These are phyloP conservation scores for Scaptodrosophila latifasciaeformis DNA, from an alignment of 2,888 invertebrate genomes.

Conservation along the genomic window DNA sequence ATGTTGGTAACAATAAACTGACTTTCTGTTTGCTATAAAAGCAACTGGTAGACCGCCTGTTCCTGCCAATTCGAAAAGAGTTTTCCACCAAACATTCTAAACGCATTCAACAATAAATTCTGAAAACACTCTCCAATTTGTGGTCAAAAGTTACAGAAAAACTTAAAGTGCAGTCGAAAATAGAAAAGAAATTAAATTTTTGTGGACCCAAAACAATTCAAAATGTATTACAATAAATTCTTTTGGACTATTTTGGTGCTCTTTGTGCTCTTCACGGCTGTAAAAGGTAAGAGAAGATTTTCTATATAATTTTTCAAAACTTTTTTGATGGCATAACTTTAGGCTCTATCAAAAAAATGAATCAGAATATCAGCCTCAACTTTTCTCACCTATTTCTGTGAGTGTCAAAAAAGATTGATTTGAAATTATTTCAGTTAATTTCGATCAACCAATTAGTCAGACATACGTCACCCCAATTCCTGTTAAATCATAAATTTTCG, in stretches of 20 bases:
- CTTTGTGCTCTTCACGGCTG: constrained; percentile 49
- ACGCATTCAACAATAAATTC: neutral
- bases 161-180: constrained; percentile 1
- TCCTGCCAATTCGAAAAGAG: constrained; percentile 54
- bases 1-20: constrained; percentile 8
- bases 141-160: neutral
- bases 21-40: constrained; percentile 62
- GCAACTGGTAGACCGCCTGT: constrained; percentile 56
- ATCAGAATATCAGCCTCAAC: too few relatives aligned
- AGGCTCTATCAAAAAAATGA: neutral
- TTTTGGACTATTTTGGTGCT: constrained; percentile 47
- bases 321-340: neutral
- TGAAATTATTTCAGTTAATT: too few relatives aligned
- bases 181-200: neutral
- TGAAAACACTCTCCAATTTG: neutral
- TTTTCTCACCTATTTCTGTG: too few relatives aligned
- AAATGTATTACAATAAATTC: constrained; percentile 52
- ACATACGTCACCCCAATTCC: too few relatives aligned
- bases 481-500: too few relatives aligned
- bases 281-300: constrained; percentile 53
- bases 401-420: too few relatives aligned
- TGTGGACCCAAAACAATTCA: constrained; percentile 10
- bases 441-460: too few relatives aligned
- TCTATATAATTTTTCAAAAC: too few relatives aligned
- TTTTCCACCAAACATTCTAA: constrained; percentile 3